Conservation (phyloP, 64 coral and sea anemone species). For the Actinia tenebrosa region DNA sequence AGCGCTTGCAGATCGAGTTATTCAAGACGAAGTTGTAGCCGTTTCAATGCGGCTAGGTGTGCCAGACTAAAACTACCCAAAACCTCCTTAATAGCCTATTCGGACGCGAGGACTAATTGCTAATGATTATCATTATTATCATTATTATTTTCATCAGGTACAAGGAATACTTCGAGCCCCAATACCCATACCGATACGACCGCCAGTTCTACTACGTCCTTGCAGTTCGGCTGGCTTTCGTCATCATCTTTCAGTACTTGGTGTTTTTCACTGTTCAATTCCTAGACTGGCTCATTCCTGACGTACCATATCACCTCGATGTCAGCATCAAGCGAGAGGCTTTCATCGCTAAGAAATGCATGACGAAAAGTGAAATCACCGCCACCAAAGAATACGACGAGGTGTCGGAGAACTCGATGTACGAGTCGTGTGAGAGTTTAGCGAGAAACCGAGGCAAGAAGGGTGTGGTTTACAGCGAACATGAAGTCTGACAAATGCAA, state of each 20-base stretch:
- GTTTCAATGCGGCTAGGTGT: no score
- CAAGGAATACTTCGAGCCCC: slow-evolving; percentile 89
- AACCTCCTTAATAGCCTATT: no score
- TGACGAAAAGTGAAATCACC: slow-evolving; percentile 60
- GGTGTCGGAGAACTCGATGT: slow-evolving; percentile 56
- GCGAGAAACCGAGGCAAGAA: slow-evolving; percentile 10
- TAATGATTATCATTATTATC: no score
- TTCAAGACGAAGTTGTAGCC: no score
- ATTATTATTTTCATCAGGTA: slow-evolving; percentile 29
- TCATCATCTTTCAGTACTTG: slow-evolving; percentile 92
- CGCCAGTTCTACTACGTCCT: slow-evolving; percentile 90
- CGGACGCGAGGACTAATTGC: no score
- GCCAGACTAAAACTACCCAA: no score
- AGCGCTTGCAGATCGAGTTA: no score
- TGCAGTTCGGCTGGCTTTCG: slow-evolving; percentile 65
- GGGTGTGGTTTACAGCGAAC: slow-evolving; percentile 6
- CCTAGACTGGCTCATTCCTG: slow-evolving; percentile 79
- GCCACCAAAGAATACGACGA: slow-evolving; percentile 33
- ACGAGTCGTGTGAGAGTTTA: slow-evolving; percentile 69
- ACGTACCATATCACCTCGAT: slow-evolving; percentile 73
- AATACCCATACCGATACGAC: slow-evolving; percentile 73
- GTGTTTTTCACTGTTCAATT: slow-evolving; percentile 74
- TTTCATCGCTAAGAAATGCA: slow-evolving; percentile 64
- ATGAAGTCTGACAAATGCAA: no score
- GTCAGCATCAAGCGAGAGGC: slow-evolving; percentile 79